Conservation (phyloP, 2,888 invertebrate genomes). For the Euplagia quadripunctaria region DNA sequence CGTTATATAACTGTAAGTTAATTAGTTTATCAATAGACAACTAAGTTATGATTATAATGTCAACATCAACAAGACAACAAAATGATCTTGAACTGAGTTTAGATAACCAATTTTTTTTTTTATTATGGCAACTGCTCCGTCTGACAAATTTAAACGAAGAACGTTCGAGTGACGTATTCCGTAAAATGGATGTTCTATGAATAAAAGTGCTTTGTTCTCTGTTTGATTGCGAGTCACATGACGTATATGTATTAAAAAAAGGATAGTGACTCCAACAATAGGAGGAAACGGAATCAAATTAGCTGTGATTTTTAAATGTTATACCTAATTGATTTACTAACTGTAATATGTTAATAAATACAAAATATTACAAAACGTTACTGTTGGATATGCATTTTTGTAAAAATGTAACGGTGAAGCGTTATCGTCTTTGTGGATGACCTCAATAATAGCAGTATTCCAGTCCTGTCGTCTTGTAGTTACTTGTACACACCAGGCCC, state of each 20-base stretch:
- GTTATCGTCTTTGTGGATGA: neutral
- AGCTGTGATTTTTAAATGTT: neutral
- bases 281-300: neutral
- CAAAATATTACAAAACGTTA: no score
- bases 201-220: neutral
- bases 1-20: neutral
- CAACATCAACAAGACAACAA: no score
- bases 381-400: neutral
- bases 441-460: neutral
- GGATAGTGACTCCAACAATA: neutral
- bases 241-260: neutral
- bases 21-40: slow-evolving; percentile 12
- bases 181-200: neutral
- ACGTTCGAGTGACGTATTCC: neutral
- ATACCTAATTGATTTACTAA: neutral
- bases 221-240: neutral
- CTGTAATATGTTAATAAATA: no score
- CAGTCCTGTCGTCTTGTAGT: no score
- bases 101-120: neutral
- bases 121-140: neutral
- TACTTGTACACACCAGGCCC: neutral
- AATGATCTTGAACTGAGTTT: neutral
- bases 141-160: neutral
- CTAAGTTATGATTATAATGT: slow-evolving; percentile 8
- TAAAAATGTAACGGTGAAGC: neutral